phyloP scores from a whole-genome alignment of 2,888 invertebrate genomes.

The Cantharis nigra region DNA sequence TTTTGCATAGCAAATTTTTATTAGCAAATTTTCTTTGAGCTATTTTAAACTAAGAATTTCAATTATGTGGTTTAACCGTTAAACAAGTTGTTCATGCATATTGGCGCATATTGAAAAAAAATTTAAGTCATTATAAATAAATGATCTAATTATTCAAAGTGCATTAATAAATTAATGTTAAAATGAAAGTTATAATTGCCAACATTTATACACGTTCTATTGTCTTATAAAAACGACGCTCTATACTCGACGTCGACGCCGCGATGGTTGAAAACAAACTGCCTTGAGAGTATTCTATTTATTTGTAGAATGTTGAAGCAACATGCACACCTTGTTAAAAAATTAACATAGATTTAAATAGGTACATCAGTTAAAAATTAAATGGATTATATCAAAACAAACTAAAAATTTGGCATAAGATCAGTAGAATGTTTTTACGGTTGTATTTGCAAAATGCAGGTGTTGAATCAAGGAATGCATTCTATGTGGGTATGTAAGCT shows the following conservation, averaged over 20 bases:
- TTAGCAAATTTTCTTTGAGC: slow-evolving; percentile 8
- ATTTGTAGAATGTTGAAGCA: neutral
- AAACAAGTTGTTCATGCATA: neutral
- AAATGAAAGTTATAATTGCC: neutral
- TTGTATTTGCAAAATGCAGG: neutral
- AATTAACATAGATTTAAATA: neutral
- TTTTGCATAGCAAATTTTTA: slow-evolving; percentile 7
- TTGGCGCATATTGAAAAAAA: neutral
- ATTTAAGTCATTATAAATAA: neutral
- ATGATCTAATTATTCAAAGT: neutral
- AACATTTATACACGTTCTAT: neutral
- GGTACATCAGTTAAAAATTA: neutral
- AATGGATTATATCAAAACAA: neutral
- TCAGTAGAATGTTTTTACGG: neutral
- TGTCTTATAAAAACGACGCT: neutral
- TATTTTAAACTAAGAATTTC: slow-evolving; percentile 9
- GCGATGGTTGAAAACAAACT: neutral
- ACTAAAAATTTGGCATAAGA: neutral
- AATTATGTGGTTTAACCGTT: slow-evolving; percentile 1
- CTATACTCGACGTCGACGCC: neutral
- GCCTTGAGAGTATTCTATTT: slow-evolving; percentile 1
- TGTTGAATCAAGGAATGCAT: neutral
- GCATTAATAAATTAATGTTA: neutral
- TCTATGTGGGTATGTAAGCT: neutral
- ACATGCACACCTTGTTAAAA: neutral